Evolutionary conservation across 2,113 vertebrate genomes (phyloP).

Genomic region (Mustela lutreola): DNA sequence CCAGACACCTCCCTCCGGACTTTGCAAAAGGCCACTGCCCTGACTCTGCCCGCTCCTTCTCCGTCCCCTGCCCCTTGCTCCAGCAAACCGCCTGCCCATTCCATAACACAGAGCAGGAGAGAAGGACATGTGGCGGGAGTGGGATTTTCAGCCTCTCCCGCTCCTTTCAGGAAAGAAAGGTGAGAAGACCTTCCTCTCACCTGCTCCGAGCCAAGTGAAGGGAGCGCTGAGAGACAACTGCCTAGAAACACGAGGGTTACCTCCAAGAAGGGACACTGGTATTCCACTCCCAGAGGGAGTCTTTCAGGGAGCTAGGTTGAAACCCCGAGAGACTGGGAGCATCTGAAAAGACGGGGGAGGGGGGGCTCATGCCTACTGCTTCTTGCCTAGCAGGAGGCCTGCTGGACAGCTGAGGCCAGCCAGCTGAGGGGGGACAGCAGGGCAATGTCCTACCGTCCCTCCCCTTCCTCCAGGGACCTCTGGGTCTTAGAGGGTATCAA

Average conservation of each 20-base stretch:
- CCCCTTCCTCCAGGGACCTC: neutral
- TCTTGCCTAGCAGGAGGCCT: neutral
- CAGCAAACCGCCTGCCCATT: neutral
- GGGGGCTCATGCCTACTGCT: neutral
- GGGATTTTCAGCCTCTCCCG: neutral
- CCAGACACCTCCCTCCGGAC: neutral
- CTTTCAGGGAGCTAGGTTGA: neutral
- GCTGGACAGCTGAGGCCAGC: neutral
- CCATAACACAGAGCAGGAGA: neutral
- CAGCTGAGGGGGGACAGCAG: neutral
- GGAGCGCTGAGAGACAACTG: neutral
- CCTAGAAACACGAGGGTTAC: neutral
- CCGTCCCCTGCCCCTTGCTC: neutral
- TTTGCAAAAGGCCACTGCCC: neutral
- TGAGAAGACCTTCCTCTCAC: neutral
- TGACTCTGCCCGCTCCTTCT: neutral
- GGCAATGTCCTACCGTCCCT: neutral
- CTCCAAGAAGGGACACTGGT: neutral
- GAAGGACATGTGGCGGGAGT: neutral
- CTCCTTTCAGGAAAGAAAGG: neutral
- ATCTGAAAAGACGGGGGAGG: neutral
- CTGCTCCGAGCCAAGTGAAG: neutral
- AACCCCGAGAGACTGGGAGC: neutral
- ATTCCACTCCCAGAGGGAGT: neutral
- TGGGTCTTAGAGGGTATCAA: neutral